phyloP scores from a whole-genome alignment of 1,140 invertebrate species.

The Drosophila tsacasi region DNA sequence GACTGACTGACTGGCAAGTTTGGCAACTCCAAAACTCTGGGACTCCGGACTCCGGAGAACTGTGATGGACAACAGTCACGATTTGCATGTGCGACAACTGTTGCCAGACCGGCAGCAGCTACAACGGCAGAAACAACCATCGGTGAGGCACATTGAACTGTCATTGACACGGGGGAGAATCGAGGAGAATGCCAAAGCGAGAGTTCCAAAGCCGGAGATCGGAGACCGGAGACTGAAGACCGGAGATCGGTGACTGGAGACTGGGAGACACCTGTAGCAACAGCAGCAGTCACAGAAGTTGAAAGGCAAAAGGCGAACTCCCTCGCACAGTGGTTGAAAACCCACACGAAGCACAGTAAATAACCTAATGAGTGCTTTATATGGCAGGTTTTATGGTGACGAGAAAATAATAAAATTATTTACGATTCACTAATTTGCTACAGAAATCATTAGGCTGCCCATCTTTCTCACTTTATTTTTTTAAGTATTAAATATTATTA shows the following conservation, averaged over 20 bases:
- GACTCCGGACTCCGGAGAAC: slow-evolving; percentile 27
- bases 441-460: not conserved
- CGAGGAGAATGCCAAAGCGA: slow-evolving; percentile 51
- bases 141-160: slow-evolving; percentile 80
- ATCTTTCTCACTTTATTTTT: not conserved
- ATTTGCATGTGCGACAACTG: slow-evolving; percentile 84
- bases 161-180: slow-evolving; percentile 80
- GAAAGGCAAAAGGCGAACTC: slow-evolving; percentile 78
- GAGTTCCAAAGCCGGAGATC: slow-evolving; percentile 26
- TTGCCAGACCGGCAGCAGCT: slow-evolving; percentile 58
- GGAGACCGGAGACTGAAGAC: slow-evolving; percentile 32
- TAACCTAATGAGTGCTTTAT: not conserved
- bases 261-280: slow-evolving; percentile 67
- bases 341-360: not conserved
- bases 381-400: slow-evolving; percentile 6
- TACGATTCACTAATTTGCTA: not conserved
- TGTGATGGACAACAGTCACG: slow-evolving; percentile 83
- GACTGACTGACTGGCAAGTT: slow-evolving; percentile 62
- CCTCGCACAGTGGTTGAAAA: slow-evolving; percentile 41
- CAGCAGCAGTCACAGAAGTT: slow-evolving; percentile 57
- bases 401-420: slow-evolving; percentile 1
- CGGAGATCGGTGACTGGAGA: slow-evolving; percentile 45
- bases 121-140: slow-evolving; percentile 43
- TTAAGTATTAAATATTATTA: not conserved
- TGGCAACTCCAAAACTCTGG: slow-evolving; percentile 60